Evolutionary conservation across 1,140 invertebrate species (phyloP), one percentile per base, ranked within the genome.

Genomic region (Uloborus diversus): DNA sequence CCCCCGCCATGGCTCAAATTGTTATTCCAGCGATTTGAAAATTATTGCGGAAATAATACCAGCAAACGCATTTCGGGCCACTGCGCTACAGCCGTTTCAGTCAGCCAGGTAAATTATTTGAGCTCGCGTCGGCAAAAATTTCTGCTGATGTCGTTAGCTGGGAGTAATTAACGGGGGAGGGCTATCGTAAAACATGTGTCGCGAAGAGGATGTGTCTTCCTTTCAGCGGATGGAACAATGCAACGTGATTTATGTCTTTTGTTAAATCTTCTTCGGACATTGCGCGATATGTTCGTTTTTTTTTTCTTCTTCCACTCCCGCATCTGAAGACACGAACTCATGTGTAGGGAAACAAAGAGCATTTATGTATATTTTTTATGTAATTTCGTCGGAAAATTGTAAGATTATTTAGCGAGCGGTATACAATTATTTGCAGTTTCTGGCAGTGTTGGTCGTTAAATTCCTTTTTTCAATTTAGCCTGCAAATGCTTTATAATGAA

Each of bases 111-210:
- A 9, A 42, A 17, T 42, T 42, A 42, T 42, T 42, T 42, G 37
- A 42, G 37, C 7, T 42, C 37, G 37, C 7, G 37, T 42, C 5
- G 1, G 20, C 61, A 42, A 11, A 37, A 64, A 64, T 37, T 64
- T 25, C 32, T 64, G 61, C 61, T 64, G 61, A 64, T 42, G 61
- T 25, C 17, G 17, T 27, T 42, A 30, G 61, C 23, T 23, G 7
- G 4, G 4, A 11, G 30, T 23, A 64, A 37, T 35, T 37, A 64
- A 35, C 32, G 30, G 30, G 42, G 32, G 33, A 35, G 28, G 33
- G 42, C 23, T 27, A 23, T 23, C 61, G 61, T 64, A 64, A 64
- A 64, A 64, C 61, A 64, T 37, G 17, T n/a, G 9, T 61, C 30
- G 28, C 30, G 13, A 32, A 32, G 33, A 32, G 33, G 28, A 28